These are phyloP conservation scores for Drosophila melanocephala DNA, from an alignment of 2,888 invertebrate genomes.

Conservation along the genomic window DNA sequence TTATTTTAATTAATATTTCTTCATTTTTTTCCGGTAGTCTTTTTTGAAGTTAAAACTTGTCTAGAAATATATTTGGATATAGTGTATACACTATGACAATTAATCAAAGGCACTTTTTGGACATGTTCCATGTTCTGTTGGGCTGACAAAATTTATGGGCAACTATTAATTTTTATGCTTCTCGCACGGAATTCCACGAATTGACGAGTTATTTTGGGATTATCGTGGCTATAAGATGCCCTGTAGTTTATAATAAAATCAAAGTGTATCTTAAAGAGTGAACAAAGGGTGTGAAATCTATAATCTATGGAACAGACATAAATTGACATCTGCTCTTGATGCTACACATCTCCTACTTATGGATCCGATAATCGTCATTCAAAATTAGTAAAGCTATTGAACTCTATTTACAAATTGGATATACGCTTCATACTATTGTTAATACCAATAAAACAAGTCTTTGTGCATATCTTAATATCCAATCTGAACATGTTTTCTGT, in stretches of 20 bases:
- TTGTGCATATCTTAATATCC: not conserved
- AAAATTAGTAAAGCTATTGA: not conserved
- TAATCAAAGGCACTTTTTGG: slow-evolving; percentile 57
- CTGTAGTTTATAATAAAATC: not conserved
- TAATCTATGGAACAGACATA: not conserved
- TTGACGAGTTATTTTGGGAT: slow-evolving; percentile 18
- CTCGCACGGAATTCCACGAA: slow-evolving; percentile 52
- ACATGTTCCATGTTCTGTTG: slow-evolving; percentile 48
- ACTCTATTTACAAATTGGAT: not conserved
- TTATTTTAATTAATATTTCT: slow-evolving; percentile 45
- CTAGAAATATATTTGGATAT: slow-evolving; percentile 39
- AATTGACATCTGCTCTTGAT: not conserved
- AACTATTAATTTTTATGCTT: slow-evolving; percentile 62
- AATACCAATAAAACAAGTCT: not conserved
- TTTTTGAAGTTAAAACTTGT: slow-evolving; percentile 40
- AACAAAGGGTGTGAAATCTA: no score
- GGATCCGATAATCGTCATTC: not conserved
- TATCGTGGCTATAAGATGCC: slow-evolving; percentile 11
- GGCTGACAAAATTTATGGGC: slow-evolving; percentile 58
- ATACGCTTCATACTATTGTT: not conserved
- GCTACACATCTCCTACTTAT: not conserved
- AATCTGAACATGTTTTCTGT: not conserved
- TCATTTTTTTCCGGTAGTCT: slow-evolving; percentile 14
- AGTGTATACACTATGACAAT: slow-evolving; percentile 32
- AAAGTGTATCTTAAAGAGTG: no score